Base-by-base conservation (phyloP, 1,140 invertebrate genomes). In the Potamilus streckersoni region DNA sequence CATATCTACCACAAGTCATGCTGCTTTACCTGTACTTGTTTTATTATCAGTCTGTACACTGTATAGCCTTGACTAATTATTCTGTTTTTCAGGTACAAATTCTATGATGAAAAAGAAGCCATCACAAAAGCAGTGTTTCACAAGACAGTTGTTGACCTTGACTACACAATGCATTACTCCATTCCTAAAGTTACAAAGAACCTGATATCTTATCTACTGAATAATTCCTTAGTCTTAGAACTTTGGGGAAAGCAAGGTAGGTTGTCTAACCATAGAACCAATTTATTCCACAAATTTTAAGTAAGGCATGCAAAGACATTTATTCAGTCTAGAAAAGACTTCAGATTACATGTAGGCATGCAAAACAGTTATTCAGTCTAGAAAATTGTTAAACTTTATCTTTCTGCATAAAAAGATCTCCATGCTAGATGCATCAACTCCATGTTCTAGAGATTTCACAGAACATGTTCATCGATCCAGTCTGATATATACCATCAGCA, bases 201-300 rank as follows among this genome's bases (percentile, higher is more conserved):
- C 15, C 74, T 85, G 23, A 70, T 84, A 27, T 65, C 79, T 15
- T 81, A 83, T 57, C 63, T 85, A 19, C 74, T 77, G 69, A 80
- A 71, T 56, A 68, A 82, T 19, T 80, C 79, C 12, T 60, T 85
- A 23, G 83, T 85, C 19, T 31, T 85, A 23, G 84, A 85, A 74
- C 74, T 85, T 19, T 84, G 82, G 84, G 84, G 84, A 19, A 81
- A 82, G 66, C 84, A 85, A 80, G 78, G 84, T 85, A 76, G 49
- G 71, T 65, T 68, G 20, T 23, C 12, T 12, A 19, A n/a, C n/a
- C 55, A 17, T 23, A 8, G 15, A 15, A 27, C 8, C n/a, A 23
- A 17, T 69, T 62, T 38, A 20, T 64, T 64, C 38, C 38, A 49
- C 6, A 8, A 5, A 0, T 49, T 49, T 4, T 11, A 49, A 8